Base-by-base conservation (phyloP, 2,113 vertebrate genomes). In the Todiramphus chloris region DNA sequence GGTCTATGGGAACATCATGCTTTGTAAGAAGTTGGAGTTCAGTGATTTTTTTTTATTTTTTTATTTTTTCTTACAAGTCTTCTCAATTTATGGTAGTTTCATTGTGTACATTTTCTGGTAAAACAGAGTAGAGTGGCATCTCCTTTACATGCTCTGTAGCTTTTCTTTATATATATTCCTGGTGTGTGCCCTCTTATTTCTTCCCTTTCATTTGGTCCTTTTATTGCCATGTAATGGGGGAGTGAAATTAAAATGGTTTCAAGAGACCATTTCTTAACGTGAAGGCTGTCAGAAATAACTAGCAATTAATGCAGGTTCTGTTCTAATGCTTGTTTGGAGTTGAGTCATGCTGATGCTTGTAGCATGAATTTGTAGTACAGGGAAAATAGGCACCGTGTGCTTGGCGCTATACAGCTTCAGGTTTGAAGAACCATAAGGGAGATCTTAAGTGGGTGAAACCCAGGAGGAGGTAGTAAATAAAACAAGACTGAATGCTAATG, bases 211-310 rank as follows among this genome's bases (percentile, higher is more conserved):
- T 84, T 94, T 95, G 64, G 77, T 91, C 72, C 50, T 93, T 95
- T 96, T 51, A 6, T 93, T 95, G 76, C 89, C 87, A 62, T 87
- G 68, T 90, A 80, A 93, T 70, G 91, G 53, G 58, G 84, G 86
- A 96, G 89, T 70, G 33, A 97, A 83, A 86, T 96, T 97, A 89
- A 97, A 97, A 97, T 79, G 92, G 69, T 94, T 96, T 97, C 92
- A 94, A 73, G 93, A 96, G 94, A 95, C 88, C 55, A 18, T 88
- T 87, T 94, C 95, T 97, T 96, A 93, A 94, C 64, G 59, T 72
- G 95, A 96, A 91, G 70, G 87, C 94, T 96, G 90, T 97, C 82
- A 96, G 94, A 96, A 98, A 93, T 95, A 97, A 92, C 96, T 72
- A 93, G 90, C 43, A 97, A 94, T 96, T 95, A 96, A 97, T 95